Percentiles rank a stretch among this genome's conserved stretches.
These are phyloP conservation scores for Catalaphyllia jardinei DNA, from an alignment of 64 coral and sea anemone genomes.

Conservation along the genomic window DNA sequence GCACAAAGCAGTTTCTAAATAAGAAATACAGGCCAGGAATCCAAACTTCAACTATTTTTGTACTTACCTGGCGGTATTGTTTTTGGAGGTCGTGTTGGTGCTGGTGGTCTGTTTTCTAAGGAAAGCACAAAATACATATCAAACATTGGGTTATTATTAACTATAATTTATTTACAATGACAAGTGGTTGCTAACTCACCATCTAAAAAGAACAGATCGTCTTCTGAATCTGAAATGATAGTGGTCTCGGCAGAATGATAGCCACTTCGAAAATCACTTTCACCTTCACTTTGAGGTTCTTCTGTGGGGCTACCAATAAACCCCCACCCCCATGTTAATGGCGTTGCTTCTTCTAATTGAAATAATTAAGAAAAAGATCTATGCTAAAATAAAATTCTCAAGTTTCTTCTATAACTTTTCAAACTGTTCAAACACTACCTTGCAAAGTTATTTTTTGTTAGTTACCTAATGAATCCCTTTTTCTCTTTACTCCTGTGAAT, in stretches of 20 bases:
- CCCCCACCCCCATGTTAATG: neutral
- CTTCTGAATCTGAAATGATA: neutral
- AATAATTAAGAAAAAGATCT: neutral
- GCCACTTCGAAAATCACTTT: neutral
- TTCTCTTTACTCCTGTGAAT: neutral
- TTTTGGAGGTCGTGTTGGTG: neutral
- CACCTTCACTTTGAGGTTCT: neutral
- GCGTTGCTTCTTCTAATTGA: neutral
- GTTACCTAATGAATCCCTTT: neutral
- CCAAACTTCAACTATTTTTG: neutral
- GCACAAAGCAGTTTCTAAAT: no score
- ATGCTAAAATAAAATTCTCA: neutral
- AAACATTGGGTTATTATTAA: no score
- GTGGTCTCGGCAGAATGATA: neutral
- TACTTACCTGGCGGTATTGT: constrained; percentile 1
- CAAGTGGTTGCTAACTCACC: no score
- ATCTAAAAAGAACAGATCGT: neutral
- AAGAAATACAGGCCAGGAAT: no score
- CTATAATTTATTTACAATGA: no score
- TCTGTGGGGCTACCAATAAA: neutral
- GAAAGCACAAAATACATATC: neutral
- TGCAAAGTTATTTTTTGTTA: neutral
- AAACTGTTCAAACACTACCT: neutral
- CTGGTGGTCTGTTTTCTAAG: constrained; percentile 5
- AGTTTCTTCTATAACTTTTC: neutral